Evolutionary conservation across 2,888 invertebrate species (phyloP).

Genomic region (Ypsolopha sequella): DNA sequence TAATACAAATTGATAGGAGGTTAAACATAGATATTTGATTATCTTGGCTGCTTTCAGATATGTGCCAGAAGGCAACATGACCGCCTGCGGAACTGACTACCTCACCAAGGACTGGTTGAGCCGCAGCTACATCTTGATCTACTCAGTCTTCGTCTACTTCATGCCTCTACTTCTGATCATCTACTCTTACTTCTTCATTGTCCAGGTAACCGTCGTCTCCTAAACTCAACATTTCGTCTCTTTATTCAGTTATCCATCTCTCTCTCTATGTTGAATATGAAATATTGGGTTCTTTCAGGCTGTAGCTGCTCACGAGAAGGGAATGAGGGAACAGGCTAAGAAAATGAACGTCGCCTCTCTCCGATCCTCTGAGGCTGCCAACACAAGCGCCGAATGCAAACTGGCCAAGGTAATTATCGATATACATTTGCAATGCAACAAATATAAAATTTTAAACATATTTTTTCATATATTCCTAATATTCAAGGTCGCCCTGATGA

Average conservation of each 20-base stretch:
- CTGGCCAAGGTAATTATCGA: slow-evolving; percentile 75
- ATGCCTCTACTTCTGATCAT: slow-evolving; percentile 83
- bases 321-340: slow-evolving; percentile 91
- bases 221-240: not conserved
- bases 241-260: not conserved
- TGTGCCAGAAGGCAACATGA: slow-evolving; percentile 95
- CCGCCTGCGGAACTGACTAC: slow-evolving; percentile 93
- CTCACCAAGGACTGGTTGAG: slow-evolving; percentile 81
- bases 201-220: slow-evolving; percentile 66
- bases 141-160: slow-evolving; percentile 84
- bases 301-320: slow-evolving; percentile 86
- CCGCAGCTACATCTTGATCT: slow-evolving; percentile 83
- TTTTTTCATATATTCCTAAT: slow-evolving; percentile 1
- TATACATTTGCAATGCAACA: not conserved
- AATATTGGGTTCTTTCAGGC: slow-evolving; percentile 58
- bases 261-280: not conserved
- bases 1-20: too few relatives aligned
- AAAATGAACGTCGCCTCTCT: slow-evolving; percentile 94
- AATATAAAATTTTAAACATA: not conserved
- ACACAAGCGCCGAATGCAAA: slow-evolving; percentile 88
- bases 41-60: slow-evolving; percentile 70
- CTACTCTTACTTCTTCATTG: slow-evolving; percentile 90
- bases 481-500: slow-evolving; percentile 84
- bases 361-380: slow-evolving; percentile 81
- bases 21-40: too few relatives aligned